Conservation (phyloP, 2,113 vertebrate genomes). For the Procavia capensis region DNA sequence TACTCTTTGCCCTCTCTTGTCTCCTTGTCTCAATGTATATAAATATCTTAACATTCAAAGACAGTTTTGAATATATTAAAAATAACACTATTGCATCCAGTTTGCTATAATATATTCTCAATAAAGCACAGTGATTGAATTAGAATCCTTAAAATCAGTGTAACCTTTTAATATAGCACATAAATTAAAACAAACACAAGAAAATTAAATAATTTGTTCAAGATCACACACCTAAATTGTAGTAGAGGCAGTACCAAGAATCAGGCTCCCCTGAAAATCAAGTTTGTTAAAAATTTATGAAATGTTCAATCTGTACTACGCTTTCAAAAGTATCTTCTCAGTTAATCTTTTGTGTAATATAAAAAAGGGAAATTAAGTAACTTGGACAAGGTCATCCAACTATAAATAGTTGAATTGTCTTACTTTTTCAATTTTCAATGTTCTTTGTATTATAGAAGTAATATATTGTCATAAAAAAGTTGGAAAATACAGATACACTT, state of each 20-base stretch:
- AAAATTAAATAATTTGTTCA: background rate
- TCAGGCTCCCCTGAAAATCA: background rate
- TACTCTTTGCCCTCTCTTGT: background rate
- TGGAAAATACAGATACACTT: background rate
- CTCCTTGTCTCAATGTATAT: background rate
- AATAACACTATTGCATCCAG: background rate
- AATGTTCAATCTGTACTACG: background rate
- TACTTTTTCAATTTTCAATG: background rate
- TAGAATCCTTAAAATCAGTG: background rate
- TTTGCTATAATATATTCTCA: background rate
- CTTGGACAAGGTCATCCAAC: background rate
- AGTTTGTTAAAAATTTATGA: background rate
- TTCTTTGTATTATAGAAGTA: background rate
- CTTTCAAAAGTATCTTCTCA: background rate
- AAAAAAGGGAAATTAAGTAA: background rate
- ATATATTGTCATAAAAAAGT: background rate
- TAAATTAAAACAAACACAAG: background rate
- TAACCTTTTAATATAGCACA: background rate
- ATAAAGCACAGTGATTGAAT: background rate
- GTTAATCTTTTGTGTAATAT: background rate
- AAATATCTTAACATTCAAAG: slow-evolving; percentile 21
- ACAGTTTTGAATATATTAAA: background rate
- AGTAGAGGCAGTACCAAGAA: background rate
- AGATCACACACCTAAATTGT: background rate
- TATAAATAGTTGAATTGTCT: background rate